These are phyloP conservation scores for Meriones psammophilus DNA, from an alignment of 2,797 vertebrate species.

Conservation along the genomic window DNA sequence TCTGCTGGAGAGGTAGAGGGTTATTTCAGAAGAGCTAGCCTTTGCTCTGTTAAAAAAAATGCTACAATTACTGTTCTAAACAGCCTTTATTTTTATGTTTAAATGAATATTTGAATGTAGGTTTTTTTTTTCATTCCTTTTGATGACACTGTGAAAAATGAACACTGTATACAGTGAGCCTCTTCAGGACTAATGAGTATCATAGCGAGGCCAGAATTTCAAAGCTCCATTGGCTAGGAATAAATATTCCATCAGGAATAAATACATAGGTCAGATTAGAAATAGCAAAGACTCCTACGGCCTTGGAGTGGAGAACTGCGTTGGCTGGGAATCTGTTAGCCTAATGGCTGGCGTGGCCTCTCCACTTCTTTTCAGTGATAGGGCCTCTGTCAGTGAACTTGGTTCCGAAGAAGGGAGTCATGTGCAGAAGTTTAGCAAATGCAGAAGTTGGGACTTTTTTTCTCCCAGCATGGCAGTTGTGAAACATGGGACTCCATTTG, in stretches of 20 bases:
- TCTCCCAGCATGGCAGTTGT: no score
- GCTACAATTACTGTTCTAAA: neutral
- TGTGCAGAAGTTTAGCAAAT: neutral
- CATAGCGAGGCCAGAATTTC: neutral
- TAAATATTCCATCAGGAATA: neutral
- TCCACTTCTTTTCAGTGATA: neutral
- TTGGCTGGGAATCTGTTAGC: accelerated
- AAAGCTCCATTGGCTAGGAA: neutral
- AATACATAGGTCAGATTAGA: neutral
- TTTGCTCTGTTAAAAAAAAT: conserved; percentile 15
- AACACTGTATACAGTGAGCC: neutral
- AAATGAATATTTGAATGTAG: conserved; percentile 51
- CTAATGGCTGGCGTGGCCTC: accelerated
- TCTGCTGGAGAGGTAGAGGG: neutral
- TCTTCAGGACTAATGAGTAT: conserved; percentile 21
- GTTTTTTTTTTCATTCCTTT: conserved; percentile 63
- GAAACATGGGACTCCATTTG: neutral
- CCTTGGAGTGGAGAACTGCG: accelerated
- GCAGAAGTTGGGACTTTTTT: neutral
- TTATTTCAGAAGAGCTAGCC: neutral
- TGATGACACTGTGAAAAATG: conserved; percentile 51
- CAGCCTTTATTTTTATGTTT: conserved; percentile 65
- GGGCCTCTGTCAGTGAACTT: neutral
- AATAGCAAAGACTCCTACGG: neutral
- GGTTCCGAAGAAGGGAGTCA: neutral